phyloP scores from a whole-genome alignment of 2,888 invertebrate genomes.

The Andrena minutula region DNA sequence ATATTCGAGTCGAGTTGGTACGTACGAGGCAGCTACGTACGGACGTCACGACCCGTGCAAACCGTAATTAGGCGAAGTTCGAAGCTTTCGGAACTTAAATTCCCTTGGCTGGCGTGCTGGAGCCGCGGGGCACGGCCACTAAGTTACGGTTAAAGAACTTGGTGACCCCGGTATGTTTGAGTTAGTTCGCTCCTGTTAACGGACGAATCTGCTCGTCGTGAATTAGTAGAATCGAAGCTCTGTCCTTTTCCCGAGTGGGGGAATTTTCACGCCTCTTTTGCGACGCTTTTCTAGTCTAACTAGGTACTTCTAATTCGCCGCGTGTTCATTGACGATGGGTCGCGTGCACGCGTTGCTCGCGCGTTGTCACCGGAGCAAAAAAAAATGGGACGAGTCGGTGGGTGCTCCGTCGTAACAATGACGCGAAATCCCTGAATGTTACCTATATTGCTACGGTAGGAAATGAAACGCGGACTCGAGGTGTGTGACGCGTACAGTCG shows the following conservation, averaged over 20 bases:
- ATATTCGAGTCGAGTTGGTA: conserved; percentile 40
- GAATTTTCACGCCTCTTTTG: conserved; percentile 43
- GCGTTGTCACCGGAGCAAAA: background rate
- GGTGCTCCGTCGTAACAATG: background rate
- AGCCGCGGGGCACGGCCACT: conserved; percentile 50
- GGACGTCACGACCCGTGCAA: conserved; percentile 77
- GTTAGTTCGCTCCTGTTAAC: conserved; percentile 45
- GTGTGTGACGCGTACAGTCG: background rate
- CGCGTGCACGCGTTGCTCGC: background rate
- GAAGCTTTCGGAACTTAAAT: conserved; percentile 81
- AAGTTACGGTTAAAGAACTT: conserved; percentile 71
- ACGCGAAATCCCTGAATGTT: background rate
- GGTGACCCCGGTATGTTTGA: conserved; percentile 60
- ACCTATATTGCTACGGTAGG: background rate
- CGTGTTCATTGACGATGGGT: background rate
- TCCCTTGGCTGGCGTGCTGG: conserved; percentile 61
- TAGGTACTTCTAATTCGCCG: conserved; percentile 13
- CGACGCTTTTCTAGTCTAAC: conserved; percentile 22
- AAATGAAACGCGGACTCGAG: conserved; percentile 8
- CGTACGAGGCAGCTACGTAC: conserved; percentile 50
- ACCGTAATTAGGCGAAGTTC: conserved; percentile 81
- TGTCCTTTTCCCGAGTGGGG: conserved; percentile 18
- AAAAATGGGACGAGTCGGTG: conserved; percentile 8
- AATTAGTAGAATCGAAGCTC: conserved; percentile 51
- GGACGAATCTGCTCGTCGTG: conserved; percentile 49